phyloP scores from a whole-genome alignment of 2,888 invertebrate genomes.

The Drymonia ruficornis region DNA sequence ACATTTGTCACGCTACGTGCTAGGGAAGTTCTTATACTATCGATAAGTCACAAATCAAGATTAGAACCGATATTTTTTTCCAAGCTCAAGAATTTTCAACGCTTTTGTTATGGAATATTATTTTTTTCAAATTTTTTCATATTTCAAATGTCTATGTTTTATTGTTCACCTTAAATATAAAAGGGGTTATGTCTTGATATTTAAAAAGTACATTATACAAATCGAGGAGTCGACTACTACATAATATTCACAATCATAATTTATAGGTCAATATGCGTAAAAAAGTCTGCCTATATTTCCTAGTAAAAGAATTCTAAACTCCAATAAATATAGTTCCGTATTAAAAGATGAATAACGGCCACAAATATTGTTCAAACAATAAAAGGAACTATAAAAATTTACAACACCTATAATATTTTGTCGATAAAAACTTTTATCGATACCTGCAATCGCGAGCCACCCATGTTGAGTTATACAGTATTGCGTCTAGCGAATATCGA shows the following conservation, averaged over 20 bases:
- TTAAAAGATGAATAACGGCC: not conserved
- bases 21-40: constrained; percentile 38
- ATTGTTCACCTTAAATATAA: too few relatives aligned
- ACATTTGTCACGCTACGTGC: constrained; percentile 67
- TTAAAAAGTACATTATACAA: too few relatives aligned
- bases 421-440: constrained; percentile 34
- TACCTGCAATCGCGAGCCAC: constrained; percentile 23
- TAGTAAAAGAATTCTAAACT: not conserved
- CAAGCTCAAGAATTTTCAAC: too few relatives aligned
- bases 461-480: constrained; percentile 70
- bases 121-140: too few relatives aligned
- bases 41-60: constrained; percentile 15
- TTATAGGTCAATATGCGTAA: too few relatives aligned
- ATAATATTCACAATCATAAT: too few relatives aligned
- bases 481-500: constrained; percentile 69
- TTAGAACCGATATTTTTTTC: too few relatives aligned
- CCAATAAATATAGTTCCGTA: not conserved
- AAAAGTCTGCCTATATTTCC: too few relatives aligned
- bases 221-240: too few relatives aligned
- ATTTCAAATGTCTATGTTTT: too few relatives aligned
- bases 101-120: too few relatives aligned
- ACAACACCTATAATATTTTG: constrained; percentile 12
- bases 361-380: not conserved
- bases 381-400: constrained; percentile 4
- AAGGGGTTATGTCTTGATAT: too few relatives aligned